Conservation (phyloP, 2,797 vertebrate genomes). For the Melanotaenia parkinsoni region DNA sequence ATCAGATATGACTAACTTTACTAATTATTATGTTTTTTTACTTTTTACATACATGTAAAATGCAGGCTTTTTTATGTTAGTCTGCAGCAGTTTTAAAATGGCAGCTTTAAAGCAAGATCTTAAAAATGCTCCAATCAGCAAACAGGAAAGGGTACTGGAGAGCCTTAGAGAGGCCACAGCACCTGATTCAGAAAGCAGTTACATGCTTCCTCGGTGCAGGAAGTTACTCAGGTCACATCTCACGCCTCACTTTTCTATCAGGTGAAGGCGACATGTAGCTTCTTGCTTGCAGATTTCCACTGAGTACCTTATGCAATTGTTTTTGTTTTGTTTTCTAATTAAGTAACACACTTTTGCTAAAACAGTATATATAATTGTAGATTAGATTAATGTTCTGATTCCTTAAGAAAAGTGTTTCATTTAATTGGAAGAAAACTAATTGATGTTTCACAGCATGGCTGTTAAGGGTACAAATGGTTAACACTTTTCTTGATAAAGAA, state of each 20-base stretch:
- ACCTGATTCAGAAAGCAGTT: conserved; percentile 22
- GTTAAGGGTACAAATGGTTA: background rate
- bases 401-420: background rate
- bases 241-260: conserved; percentile 3
- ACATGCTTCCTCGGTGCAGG: conserved; percentile 1
- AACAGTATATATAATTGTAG: background rate
- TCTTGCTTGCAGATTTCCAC: background rate
- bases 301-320: background rate
- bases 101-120: conserved; percentile 15
- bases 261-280: conserved; percentile 15
- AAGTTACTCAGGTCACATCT: conserved; percentile 2
- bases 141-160: background rate
- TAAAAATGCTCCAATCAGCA: conserved; percentile 29
- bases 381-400: background rate
- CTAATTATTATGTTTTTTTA: background rate
- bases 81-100: conserved; percentile 10
- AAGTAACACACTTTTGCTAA: background rate
- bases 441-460: background rate
- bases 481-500: background rate
- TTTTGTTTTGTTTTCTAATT: background rate
- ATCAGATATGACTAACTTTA: conserved; percentile 1
- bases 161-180: conserved; percentile 14
- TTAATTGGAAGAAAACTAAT: background rate
- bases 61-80: background rate
- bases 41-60: background rate